Percentiles rank a stretch among this genome's conserved stretches.
Evolutionary conservation across 2,888 invertebrate species (phyloP).

Genomic region (Apamea anceps): DNA sequence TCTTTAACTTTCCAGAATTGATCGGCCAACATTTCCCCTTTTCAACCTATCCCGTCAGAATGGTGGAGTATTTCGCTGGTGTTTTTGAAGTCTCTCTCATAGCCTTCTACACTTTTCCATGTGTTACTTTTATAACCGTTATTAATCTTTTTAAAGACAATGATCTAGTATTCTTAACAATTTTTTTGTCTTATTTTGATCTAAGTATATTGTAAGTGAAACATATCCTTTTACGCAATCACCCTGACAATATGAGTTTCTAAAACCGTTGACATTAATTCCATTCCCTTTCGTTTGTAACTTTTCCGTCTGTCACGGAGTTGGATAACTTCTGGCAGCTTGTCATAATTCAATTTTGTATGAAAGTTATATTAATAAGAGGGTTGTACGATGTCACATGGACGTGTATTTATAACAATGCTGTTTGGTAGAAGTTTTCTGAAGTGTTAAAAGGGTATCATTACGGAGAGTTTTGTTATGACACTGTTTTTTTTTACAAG

Average conservation of each 20-base stretch:
- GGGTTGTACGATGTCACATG: constrained; percentile 10
- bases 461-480: neutral
- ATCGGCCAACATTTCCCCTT: neutral
- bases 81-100: neutral
- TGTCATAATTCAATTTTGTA: constrained; percentile 54
- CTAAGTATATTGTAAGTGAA: neutral
- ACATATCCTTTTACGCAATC: neutral
- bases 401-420: constrained; percentile 15
- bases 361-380: constrained; percentile 50
- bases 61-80: neutral
- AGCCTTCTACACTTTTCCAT: neutral
- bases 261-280: constrained; percentile 41
- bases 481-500: neutral
- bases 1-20: too few relatives aligned
- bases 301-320: constrained; percentile 52
- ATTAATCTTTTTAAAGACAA: neutral
- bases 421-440: neutral
- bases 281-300: constrained; percentile 35
- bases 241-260: constrained; percentile 1
- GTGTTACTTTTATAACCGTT: neutral
- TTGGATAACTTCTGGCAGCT: constrained; percentile 41
- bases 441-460: neutral
- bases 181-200: neutral
- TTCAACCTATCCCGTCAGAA: neutral
- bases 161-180: too few relatives aligned